Percentiles rank a stretch among this genome's conserved stretches.
Conservation (phyloP, 30 jellyfish, hydroid and myxozoan genomes). For the Hydractinia echinata region DNA sequence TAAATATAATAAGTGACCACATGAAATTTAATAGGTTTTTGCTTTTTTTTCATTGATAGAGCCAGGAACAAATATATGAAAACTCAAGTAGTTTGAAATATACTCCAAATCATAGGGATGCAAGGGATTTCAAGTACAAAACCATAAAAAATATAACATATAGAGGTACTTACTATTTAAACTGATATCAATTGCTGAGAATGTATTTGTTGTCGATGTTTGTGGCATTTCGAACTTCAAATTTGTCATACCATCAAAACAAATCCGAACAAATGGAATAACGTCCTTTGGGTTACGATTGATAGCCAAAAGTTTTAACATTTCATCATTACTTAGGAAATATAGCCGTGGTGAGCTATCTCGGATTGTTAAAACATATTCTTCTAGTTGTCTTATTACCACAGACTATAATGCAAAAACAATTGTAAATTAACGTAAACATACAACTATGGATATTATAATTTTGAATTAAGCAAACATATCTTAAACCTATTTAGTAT, state of each 20-base stretch:
- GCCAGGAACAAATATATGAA: too few species aligned
- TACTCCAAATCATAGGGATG: too few species aligned
- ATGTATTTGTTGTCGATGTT: slow-evolving; percentile 21
- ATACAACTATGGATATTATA: background rate
- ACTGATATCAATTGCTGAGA: slow-evolving; percentile 51
- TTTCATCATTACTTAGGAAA: slow-evolving; percentile 64
- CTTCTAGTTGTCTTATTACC: slow-evolving; percentile 44
- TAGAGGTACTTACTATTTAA: slow-evolving; percentile 43
- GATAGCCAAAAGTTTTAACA: slow-evolving; percentile 61
- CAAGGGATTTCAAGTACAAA: background rate
- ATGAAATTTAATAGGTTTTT: too few species aligned
- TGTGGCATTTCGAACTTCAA: slow-evolving; percentile 67
- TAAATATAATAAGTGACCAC: too few species aligned
- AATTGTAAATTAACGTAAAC: background rate
- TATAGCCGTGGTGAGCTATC: slow-evolving; percentile 59
- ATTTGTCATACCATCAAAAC: slow-evolving; percentile 63
- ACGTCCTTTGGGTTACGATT: slow-evolving; percentile 51
- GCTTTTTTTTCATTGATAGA: too few species aligned
- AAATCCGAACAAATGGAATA: slow-evolving; percentile 64
- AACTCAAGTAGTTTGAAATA: too few species aligned
- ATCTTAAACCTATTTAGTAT: background rate
- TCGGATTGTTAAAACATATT: slow-evolving; percentile 42
- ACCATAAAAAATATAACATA: background rate
- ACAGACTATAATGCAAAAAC: background rate
- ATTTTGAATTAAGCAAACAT: background rate